Percentiles rank a stretch among this genome's conserved stretches.
Conservation (phyloP, 2,888 invertebrate genomes). For the Scotopteryx bipunctaria region DNA sequence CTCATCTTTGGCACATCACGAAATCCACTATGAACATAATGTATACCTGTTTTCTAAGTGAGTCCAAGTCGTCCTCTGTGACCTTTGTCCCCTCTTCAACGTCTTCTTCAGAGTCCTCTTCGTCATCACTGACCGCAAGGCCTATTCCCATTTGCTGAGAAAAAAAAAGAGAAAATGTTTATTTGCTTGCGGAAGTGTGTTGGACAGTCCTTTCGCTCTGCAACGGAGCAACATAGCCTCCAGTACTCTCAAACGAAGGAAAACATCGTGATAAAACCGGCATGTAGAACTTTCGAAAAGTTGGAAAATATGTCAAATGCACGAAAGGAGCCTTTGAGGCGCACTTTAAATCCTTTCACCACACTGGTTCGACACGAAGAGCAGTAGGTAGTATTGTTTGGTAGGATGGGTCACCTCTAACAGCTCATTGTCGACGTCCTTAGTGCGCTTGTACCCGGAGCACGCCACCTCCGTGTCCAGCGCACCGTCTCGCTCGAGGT, state of each 20-base stretch:
- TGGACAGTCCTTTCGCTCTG: too few relatives aligned
- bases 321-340: too few relatives aligned
- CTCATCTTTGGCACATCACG: too few relatives aligned
- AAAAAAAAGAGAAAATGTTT: not conserved
- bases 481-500: slow-evolving; percentile 89
- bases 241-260: too few relatives aligned
- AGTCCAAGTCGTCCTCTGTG: slow-evolving; percentile 72
- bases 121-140: slow-evolving; percentile 66
- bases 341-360: too few relatives aligned
- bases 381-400: too few relatives aligned
- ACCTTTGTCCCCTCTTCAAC: slow-evolving; percentile 57
- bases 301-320: too few relatives aligned
- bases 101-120: slow-evolving; percentile 57
- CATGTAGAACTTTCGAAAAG: too few relatives aligned
- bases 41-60: slow-evolving; percentile 64
- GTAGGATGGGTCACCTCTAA: slow-evolving; percentile 67
- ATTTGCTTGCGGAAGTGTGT: too few relatives aligned
- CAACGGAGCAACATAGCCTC: too few relatives aligned
- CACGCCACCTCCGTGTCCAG: slow-evolving; percentile 95
- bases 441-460: slow-evolving; percentile 95
- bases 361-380: too few relatives aligned
- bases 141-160: slow-evolving; percentile 74
- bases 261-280: too few relatives aligned
- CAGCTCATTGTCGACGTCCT: slow-evolving; percentile 90
- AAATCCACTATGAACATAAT: not conserved